Percentiles rank a stretch among this genome's conserved stretches.
Conservation (phyloP, 2,888 invertebrate species). For the Ametastegia equiseti region DNA sequence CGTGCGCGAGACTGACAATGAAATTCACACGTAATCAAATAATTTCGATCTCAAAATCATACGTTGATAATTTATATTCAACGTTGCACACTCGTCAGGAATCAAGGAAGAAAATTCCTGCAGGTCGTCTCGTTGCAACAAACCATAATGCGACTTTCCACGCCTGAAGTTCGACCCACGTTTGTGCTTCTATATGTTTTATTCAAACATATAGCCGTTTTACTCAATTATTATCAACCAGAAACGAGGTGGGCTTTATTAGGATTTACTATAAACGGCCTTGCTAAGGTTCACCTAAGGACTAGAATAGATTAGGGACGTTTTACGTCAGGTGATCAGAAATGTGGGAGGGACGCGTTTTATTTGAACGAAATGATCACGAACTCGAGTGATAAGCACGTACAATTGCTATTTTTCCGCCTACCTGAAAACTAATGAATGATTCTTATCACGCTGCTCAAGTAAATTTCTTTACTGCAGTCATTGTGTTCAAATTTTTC, state of each 20-base stretch:
- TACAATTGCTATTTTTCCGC: background rate
- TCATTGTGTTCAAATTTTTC: background rate
- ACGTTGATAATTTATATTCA: constrained; percentile 1
- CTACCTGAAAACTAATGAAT: constrained; percentile 11
- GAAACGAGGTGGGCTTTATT: background rate
- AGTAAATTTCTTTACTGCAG: background rate
- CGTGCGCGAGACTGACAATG: background rate
- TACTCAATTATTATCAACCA: background rate
- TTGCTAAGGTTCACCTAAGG: background rate
- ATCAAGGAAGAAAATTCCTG: constrained; percentile 1
- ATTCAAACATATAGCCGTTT: constrained; percentile 2
- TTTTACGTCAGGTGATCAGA: background rate
- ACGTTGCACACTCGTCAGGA: background rate
- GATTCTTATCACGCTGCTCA: background rate
- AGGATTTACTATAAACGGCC: background rate
- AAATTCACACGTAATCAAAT: background rate
- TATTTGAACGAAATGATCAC: background rate
- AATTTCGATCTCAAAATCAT: background rate
- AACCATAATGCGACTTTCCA: constrained; percentile 8
- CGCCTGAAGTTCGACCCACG: constrained; percentile 34
- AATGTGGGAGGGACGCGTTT: background rate
- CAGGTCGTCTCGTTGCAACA: constrained; percentile 8
- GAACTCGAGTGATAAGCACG: background rate
- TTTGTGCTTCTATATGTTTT: constrained; percentile 1
- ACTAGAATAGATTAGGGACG: background rate